Conservation (phyloP, 2,888 invertebrate genomes). For the Drosophila quasianomalipes region DNA sequence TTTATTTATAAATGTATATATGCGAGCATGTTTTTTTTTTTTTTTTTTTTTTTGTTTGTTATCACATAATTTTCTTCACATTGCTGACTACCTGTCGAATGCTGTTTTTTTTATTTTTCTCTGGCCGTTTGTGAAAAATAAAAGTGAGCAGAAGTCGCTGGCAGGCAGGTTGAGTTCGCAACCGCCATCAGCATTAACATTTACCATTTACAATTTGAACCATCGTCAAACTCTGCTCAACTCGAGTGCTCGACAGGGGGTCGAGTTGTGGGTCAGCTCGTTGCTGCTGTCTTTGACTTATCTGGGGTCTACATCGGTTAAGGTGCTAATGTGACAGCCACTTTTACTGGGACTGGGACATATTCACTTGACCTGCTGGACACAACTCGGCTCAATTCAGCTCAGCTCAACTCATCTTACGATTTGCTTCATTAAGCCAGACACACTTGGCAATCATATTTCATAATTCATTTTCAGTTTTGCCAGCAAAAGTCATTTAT, state of each 20-base stretch:
- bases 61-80: constrained; percentile 74
- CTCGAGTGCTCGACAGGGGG: constrained; percentile 46
- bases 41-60: constrained; percentile 46
- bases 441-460: constrained; percentile 59
- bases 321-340: constrained; percentile 82
- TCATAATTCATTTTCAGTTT: constrained; percentile 70
- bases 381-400: constrained; percentile 9
- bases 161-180: constrained; percentile 47
- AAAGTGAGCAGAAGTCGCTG: constrained; percentile 71
- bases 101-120: constrained; percentile 41
- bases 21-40: neutral
- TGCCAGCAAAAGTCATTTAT: constrained; percentile 60
- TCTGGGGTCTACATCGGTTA: constrained; percentile 74
- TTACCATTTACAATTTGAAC: constrained; percentile 40
- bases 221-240: constrained; percentile 28
- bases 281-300: constrained; percentile 72
- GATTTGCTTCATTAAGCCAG: constrained; percentile 63
- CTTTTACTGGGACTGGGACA: constrained; percentile 57
- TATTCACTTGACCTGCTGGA: constrained; percentile 26
- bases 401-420: constrained; percentile 15
- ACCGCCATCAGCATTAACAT: constrained; percentile 34
- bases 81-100: constrained; percentile 74
- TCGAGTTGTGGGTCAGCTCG: constrained; percentile 48
- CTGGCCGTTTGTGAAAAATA: constrained; percentile 71
- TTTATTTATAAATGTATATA: neutral